Evolutionary conservation across 2,113 vertebrate genomes (phyloP), one percentile per base, ranked within the genome.

Genomic region (Spea multiplicata): DNA sequence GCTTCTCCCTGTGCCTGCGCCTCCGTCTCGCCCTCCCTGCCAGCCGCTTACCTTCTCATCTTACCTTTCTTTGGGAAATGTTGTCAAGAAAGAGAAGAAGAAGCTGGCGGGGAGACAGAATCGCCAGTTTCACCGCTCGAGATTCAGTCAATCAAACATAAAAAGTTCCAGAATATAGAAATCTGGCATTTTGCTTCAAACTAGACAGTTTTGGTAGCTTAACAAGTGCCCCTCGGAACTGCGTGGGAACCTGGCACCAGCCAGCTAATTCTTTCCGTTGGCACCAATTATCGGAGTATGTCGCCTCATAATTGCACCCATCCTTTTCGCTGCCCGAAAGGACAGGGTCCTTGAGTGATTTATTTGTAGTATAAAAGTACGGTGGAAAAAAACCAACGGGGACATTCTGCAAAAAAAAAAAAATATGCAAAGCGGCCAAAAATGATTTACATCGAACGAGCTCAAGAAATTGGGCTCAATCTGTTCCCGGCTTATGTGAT

Each of bases 151-250:
- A 78, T 78, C 48, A 66, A 44, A 72, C 44, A 8, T 55, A 49
- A 72, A 16, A 65, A 44, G 44, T 44, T 12, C 47, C 76, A 16
- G 14, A 44, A 78, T 50, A 72, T 47, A 66, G 68, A 66, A 78
- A 46, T 44, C 67, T 78, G 69, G 53, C 69, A 71, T 57, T 76
- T 68, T 76, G 66, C 59, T 70, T 70, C 47, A 70, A 70, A 70
- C 47, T 50, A 3, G 47, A 52, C 46, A 50, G 14, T 67, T 76
- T 76, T 70, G 17, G 44, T 67, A 59, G 12, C 17, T 44, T 10
- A 66, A 6, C 47, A 62, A 30, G 53, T 9, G 14, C n/a, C 9
- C 17, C 47, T 65, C 73, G 62, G 47, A 74, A 45, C 73, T 47
- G 48, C 12, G 73, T 52, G 66, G 73, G 73, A 66, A 50, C 61